phyloP scores from a whole-genome alignment of 2,888 invertebrate genomes.

The Palloptera scutellata region DNA sequence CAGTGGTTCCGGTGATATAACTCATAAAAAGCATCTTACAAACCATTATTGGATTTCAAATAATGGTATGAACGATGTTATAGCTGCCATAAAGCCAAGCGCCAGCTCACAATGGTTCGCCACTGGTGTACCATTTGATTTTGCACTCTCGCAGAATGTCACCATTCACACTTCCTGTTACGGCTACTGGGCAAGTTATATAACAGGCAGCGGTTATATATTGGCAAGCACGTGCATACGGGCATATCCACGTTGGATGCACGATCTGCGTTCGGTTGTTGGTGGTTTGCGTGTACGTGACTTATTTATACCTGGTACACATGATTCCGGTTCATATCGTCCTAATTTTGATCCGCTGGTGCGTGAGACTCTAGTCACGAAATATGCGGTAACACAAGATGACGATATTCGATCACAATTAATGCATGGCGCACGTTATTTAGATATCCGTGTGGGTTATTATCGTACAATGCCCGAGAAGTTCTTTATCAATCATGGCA shows the following conservation, averaged over 20 bases:
- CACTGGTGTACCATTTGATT: slow-evolving; percentile 59
- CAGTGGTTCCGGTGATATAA: not conserved
- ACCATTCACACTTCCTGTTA: slow-evolving; percentile 56
- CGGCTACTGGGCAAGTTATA: slow-evolving; percentile 63
- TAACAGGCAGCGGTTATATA: slow-evolving; percentile 54
- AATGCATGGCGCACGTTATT: slow-evolving; percentile 69
- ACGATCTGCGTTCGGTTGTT: slow-evolving; percentile 63
- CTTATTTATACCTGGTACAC: slow-evolving; percentile 75
- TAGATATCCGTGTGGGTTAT: slow-evolving; percentile 70
- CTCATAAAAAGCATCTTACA: not conserved
- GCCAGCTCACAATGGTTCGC: slow-evolving; percentile 57
- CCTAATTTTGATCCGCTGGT: slow-evolving; percentile 57
- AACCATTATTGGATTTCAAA: slow-evolving; percentile 55
- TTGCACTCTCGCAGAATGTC: slow-evolving; percentile 52
- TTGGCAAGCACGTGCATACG: slow-evolving; percentile 65
- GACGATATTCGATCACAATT: slow-evolving; percentile 69
- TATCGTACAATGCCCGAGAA: slow-evolving; percentile 59
- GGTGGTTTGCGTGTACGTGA: slow-evolving; percentile 66
- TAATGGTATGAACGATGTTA: slow-evolving; percentile 50
- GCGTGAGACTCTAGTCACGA: slow-evolving; percentile 64
- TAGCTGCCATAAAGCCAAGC: slow-evolving; percentile 54
- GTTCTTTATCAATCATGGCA: slow-evolving; percentile 70
- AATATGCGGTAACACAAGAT: slow-evolving; percentile 68
- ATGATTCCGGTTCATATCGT: slow-evolving; percentile 72
- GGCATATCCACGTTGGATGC: slow-evolving; percentile 70